phyloP scores from a whole-genome alignment of 2,888 invertebrate species.

The Beris chalybata region DNA sequence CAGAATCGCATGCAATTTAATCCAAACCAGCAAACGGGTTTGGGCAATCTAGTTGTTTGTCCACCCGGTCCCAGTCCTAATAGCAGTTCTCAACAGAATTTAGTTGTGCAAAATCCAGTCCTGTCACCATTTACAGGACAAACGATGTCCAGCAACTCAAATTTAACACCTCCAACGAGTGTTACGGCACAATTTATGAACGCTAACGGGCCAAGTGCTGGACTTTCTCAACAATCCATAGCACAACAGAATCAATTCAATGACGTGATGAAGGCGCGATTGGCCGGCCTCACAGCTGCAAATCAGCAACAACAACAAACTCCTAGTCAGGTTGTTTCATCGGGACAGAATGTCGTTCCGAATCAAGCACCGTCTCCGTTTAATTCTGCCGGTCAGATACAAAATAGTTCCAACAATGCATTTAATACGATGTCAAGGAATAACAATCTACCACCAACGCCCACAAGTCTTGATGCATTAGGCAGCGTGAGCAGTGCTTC shows the following conservation, averaged over 20 bases:
- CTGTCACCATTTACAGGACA: slow-evolving; percentile 72
- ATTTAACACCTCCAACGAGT: slow-evolving; percentile 57
- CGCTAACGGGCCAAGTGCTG: slow-evolving; percentile 59
- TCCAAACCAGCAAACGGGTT: slow-evolving; percentile 51
- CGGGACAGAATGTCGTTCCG: slow-evolving; percentile 32
- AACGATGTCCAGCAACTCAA: slow-evolving; percentile 57
- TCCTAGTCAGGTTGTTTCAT: slow-evolving; percentile 44
- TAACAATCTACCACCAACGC: slow-evolving; percentile 58
- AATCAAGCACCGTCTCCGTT: slow-evolving; percentile 63
- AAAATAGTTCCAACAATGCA: slow-evolving; percentile 37
- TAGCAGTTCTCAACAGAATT: slow-evolving; percentile 62
- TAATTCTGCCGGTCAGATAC: slow-evolving; percentile 56
- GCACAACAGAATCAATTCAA: slow-evolving; percentile 58
- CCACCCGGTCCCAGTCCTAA: slow-evolving; percentile 80
- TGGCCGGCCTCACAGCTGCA: slow-evolving; percentile 40
- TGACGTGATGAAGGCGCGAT: slow-evolving; percentile 64
- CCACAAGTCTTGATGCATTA: slow-evolving; percentile 52
- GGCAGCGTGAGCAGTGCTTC: slow-evolving; percentile 43
- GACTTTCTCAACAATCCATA: slow-evolving; percentile 57
- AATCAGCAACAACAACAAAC: slow-evolving; percentile 44
- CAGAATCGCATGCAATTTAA: slow-evolving; percentile 60
- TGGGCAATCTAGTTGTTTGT: slow-evolving; percentile 62
- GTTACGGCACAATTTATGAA: slow-evolving; percentile 59
- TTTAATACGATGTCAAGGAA: slow-evolving; percentile 46
- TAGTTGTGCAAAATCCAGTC: slow-evolving; percentile 65